Conservation (phyloP, 2,797 vertebrate genomes). For the Amblyraja radiata region DNA sequence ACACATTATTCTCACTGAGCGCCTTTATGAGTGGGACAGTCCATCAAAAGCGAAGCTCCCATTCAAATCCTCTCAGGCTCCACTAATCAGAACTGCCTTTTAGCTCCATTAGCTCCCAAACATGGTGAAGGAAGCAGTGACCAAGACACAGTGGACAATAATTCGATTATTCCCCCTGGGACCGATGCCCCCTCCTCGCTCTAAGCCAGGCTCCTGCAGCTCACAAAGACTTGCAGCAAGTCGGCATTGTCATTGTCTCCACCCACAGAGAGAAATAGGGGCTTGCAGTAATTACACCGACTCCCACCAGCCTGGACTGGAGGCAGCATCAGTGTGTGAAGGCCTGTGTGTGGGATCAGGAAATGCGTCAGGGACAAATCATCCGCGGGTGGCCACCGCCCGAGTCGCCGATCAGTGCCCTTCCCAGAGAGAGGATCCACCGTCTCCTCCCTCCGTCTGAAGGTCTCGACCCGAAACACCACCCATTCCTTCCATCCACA, state of each 20-base stretch:
- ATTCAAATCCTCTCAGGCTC: not conserved
- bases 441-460: too few relatives aligned
- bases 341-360: not conserved
- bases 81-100: conserved; percentile 16
- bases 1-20: not conserved
- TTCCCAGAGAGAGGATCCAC: too few relatives aligned
- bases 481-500: too few relatives aligned
- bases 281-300: not conserved
- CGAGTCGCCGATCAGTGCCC: too few relatives aligned
- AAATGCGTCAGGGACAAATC: too few relatives aligned
- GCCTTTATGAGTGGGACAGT: not conserved
- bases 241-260: not conserved
- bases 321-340: not conserved
- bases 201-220: conserved; percentile 12
- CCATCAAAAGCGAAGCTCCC: not conserved
- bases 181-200: not conserved
- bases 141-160: not conserved
- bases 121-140: not conserved
- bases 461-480: too few relatives aligned
- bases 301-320: not conserved
- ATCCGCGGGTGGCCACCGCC: not conserved
- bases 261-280: not conserved
- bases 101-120: not conserved
- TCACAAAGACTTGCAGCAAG: not conserved
- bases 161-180: not conserved